Evolutionary conservation across 1,140 invertebrate species (phyloP), one percentile per base, ranked within the genome.

Genomic region (Aphis craccivora): DNA sequence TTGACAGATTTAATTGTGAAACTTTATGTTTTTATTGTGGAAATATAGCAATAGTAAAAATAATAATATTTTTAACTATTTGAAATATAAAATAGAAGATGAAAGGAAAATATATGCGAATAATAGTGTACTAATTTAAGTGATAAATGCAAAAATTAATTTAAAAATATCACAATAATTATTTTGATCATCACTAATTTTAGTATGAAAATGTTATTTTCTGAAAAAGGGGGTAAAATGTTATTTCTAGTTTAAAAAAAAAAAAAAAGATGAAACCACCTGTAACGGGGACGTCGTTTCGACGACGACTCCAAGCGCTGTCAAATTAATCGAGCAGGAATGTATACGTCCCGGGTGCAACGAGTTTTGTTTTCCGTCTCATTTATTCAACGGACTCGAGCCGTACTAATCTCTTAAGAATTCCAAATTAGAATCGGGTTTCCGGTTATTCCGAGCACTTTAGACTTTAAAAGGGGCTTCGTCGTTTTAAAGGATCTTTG

Each of bases 351-450:
- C 48, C 14, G 30, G 35, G 60, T 4, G 81, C 91, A 51, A 93
- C 91, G 91, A 93, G 81, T 93, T 93, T 93, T 86, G 91, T 93
- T 84, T 93, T 93, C 81, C 91, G 81, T 86, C 91, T 93, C 91
- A 93, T 93, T 93, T 86, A 93, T 93, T 93, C 91, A 53, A 35
- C n/a, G 91, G 45, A 23, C 91, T 43, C 25, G 48, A 89, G n/a
- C n/a, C 48, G 45, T 30, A 93, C 76, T 93, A 93, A 93, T 93
- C 91, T 93, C 91, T 93, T 93, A 93, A 93, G 91, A 93, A 93
- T 93, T 93, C 91, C 48, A 93, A 93, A 93, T 93, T 93, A 86
- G 81, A 93, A 93, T 93, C 91, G 91, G 81, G 81, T 93, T 84
- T 86, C 76, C 81, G 76, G 81, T 86, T 84, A 60, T 86, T 93